Evolutionary conservation across 2,888 invertebrate species (phyloP).

Genomic region (Aspidiotus rigidus): DNA sequence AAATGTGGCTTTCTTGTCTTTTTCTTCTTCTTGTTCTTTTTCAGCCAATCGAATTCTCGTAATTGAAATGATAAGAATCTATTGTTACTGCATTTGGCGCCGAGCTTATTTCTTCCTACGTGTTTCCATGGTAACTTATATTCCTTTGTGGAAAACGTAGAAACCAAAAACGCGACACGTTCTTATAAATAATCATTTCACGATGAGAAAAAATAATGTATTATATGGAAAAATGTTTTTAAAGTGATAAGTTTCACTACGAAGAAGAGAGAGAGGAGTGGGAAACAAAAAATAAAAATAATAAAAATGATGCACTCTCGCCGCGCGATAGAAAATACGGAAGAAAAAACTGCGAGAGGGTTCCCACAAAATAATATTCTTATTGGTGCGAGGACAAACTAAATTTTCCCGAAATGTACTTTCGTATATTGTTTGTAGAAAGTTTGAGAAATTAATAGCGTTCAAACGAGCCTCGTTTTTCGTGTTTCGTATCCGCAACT

Average conservation of each 20-base stretch:
- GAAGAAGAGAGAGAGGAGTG: too few relatives aligned
- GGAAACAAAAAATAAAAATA: too few relatives aligned
- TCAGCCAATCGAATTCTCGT: slow-evolving; percentile 34
- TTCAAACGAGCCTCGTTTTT: too few relatives aligned
- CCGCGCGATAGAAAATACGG: too few relatives aligned
- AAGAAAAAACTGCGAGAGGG: too few relatives aligned
- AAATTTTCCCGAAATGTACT: too few relatives aligned
- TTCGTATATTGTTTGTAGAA: too few relatives aligned
- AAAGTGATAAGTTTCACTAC: slow-evolving; percentile 17
- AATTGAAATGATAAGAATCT: slow-evolving; percentile 34
- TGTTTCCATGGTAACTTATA: slow-evolving; percentile 32
- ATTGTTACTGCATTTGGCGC: slow-evolving; percentile 34
- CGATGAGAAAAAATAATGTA: slow-evolving; percentile 32
- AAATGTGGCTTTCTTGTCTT: slow-evolving; percentile 31
- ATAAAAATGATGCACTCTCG: too few relatives aligned
- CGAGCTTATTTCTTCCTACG: slow-evolving; percentile 34
- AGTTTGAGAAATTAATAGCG: too few relatives aligned
- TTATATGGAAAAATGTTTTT: slow-evolving; percentile 26
- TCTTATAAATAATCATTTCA: slow-evolving; percentile 33
- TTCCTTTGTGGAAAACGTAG: slow-evolving; percentile 25
- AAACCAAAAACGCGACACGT: slow-evolving; percentile 33
- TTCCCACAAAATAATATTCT: too few relatives aligned
- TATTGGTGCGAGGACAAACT: too few relatives aligned
- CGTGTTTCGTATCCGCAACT: too few relatives aligned
- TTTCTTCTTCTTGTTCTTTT: slow-evolving; percentile 30